Conservation (phyloP, 2,113 vertebrate species). For the Rhinoderma darwinii region DNA sequence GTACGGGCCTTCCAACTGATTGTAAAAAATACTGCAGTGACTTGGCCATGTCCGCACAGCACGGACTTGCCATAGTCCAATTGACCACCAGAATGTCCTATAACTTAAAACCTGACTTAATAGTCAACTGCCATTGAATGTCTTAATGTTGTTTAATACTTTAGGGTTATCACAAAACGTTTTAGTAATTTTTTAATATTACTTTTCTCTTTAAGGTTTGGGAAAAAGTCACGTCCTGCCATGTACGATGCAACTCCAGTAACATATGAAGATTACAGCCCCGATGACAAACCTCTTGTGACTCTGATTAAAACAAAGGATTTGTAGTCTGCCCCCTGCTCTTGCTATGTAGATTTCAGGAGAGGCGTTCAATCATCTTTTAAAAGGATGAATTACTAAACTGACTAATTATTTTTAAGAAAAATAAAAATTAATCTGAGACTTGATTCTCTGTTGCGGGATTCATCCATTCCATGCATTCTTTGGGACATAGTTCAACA, state of each 20-base stretch:
- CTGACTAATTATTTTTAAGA: conserved; percentile 84
- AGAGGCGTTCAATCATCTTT: conserved; percentile 72
- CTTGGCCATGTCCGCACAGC: too few species aligned
- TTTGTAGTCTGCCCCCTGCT: conserved; percentile 84
- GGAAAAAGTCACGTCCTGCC: conserved; percentile 93
- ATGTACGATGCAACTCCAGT: conserved; percentile 98
- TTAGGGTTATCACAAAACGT: too few species aligned
- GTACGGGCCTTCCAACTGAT: too few species aligned
- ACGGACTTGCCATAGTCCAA: too few species aligned
- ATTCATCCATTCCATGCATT: conserved; percentile 37
- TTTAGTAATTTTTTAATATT: not conserved
- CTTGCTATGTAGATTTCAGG: conserved; percentile 14
- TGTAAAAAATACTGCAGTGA: too few species aligned
- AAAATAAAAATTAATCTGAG: conserved; percentile 76
- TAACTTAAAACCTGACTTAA: too few species aligned
- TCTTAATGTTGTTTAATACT: too few species aligned
- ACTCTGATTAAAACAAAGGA: conserved; percentile 99
- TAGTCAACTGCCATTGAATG: too few species aligned
- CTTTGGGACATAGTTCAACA: not conserved
- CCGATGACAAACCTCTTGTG: conserved; percentile 96
- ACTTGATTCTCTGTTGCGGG: conserved; percentile 32
- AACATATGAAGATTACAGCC: conserved; percentile 96
- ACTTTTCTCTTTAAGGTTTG: conserved; percentile 79
- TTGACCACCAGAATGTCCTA: too few species aligned
- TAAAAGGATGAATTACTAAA: conserved; percentile 78